A percentile compares a stretch with the other conserved stretches of the same genome.
Evolutionary conservation across 2,888 invertebrate species (phyloP).

Genomic region (Drosophila neotestacea): DNA sequence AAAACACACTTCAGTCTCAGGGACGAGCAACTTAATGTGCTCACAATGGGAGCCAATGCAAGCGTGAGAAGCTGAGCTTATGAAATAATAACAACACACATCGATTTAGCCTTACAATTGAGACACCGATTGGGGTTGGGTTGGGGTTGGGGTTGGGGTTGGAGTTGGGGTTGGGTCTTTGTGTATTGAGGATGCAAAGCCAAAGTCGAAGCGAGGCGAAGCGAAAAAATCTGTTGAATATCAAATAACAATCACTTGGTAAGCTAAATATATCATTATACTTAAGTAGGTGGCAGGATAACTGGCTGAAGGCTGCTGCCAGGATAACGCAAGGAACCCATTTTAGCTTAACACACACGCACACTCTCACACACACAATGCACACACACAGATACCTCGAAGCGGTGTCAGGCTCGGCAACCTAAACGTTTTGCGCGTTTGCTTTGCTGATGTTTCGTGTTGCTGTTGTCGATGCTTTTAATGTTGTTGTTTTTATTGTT

Average conservation of each 20-base stretch:
- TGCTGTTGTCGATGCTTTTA: conserved; percentile 26
- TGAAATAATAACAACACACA: conserved; percentile 61
- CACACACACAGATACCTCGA: conserved; percentile 1
- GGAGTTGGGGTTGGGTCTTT: neutral
- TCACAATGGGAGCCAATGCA: conserved; percentile 30
- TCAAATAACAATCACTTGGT: conserved; percentile 82
- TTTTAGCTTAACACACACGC: conserved; percentile 55
- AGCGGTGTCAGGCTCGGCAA: conserved; percentile 19
- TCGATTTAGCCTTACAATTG: conserved; percentile 49
- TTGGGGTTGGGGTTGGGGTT: conserved; percentile 6
- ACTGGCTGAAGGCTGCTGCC: conserved; percentile 34
- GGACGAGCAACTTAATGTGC: conserved; percentile 44
- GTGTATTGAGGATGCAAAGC: conserved; percentile 7
- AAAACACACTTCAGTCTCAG: conserved; percentile 29
- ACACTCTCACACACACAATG: neutral
- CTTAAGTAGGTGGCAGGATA: conserved; percentile 69
- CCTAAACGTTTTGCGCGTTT: conserved; percentile 59
- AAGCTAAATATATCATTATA: conserved; percentile 80
- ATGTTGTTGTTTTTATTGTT: conserved; percentile 12
- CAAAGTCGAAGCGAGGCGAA: conserved; percentile 25
- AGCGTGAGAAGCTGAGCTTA: conserved; percentile 49
- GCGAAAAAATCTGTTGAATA: conserved; percentile 80
- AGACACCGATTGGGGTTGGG: conserved; percentile 5
- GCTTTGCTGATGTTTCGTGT: conserved; percentile 47
- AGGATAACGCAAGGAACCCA: conserved; percentile 55